Percentiles rank a stretch among this genome's conserved stretches.
Conservation (phyloP, 1,140 invertebrate species). For the Drosophila auraria region DNA sequence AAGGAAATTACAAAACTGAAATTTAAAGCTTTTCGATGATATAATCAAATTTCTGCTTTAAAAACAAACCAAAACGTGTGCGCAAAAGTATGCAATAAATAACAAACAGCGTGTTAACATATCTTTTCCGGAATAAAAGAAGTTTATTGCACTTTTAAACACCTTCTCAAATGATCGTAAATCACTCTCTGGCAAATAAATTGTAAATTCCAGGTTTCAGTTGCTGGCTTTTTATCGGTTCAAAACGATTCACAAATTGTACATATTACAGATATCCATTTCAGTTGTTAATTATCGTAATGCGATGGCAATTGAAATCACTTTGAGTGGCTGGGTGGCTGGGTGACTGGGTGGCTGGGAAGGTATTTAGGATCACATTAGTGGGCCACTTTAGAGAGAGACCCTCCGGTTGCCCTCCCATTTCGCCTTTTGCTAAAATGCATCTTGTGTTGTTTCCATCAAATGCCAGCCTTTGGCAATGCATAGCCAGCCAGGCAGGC, state of each 20-base stretch:
- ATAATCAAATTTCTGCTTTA: not conserved
- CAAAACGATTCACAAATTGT: constrained; percentile 10
- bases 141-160: constrained; percentile 14
- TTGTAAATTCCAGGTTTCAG: not conserved
- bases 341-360: no score
- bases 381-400: constrained; percentile 11
- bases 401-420: not conserved
- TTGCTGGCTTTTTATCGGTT: constrained; percentile 3
- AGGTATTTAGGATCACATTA: constrained; percentile 38
- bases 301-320: constrained; percentile 25
- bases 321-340: not conserved
- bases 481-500: not conserved
- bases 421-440: constrained; percentile 36
- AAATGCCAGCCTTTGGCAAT: constrained; percentile 53
- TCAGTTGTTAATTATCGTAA: constrained; percentile 10
- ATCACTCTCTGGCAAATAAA: constrained; percentile 1
- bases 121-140: not conserved
- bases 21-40: not conserved
- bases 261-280: not conserved
- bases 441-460: constrained; percentile 53
- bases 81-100: not conserved
- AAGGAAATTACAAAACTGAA: constrained; percentile 6
- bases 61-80: no score
- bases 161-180: constrained; percentile 2
- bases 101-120: not conserved